Evolutionary conservation across 2,113 vertebrate genomes (phyloP).

Genomic region (Hypomesus transpacificus): DNA sequence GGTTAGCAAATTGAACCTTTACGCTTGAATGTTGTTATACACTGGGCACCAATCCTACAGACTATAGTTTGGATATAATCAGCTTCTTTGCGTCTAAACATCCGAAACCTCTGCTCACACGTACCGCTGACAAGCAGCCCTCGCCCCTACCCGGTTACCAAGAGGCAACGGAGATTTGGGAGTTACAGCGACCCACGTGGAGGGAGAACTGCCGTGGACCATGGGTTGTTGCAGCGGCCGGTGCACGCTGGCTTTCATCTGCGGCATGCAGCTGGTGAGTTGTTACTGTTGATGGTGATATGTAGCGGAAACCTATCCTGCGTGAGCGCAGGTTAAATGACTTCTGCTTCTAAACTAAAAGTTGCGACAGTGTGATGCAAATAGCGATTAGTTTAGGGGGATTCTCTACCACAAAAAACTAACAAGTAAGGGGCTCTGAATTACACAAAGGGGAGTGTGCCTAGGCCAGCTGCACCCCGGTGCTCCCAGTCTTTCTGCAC

Average conservation of each 20-base stretch:
- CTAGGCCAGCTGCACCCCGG: not conserved
- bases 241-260: slow-evolving; percentile 91
- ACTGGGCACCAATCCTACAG: no score
- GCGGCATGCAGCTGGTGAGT: slow-evolving; percentile 97
- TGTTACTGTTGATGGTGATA: not conserved
- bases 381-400: not conserved
- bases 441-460: not conserved
- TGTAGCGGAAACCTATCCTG: slow-evolving; percentile 17
- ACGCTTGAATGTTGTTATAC: no score
- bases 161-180: slow-evolving; percentile 50
- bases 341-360: slow-evolving; percentile 51
- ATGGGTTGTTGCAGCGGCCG: slow-evolving; percentile 96
- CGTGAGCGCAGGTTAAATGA: slow-evolving; percentile 26
- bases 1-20: not conserved
- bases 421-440: not conserved
- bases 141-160: slow-evolving; percentile 60
- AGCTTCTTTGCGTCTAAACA: no score
- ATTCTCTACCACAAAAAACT: not conserved
- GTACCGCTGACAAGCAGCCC: not conserved
- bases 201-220: slow-evolving; percentile 58
- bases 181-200: slow-evolving; percentile 74
- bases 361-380: not conserved
- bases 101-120: no score
- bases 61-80: no score
- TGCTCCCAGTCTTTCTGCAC: not conserved